Base-by-base conservation (phyloP, 2,888 invertebrate species). In the Philonicus albiceps region DNA sequence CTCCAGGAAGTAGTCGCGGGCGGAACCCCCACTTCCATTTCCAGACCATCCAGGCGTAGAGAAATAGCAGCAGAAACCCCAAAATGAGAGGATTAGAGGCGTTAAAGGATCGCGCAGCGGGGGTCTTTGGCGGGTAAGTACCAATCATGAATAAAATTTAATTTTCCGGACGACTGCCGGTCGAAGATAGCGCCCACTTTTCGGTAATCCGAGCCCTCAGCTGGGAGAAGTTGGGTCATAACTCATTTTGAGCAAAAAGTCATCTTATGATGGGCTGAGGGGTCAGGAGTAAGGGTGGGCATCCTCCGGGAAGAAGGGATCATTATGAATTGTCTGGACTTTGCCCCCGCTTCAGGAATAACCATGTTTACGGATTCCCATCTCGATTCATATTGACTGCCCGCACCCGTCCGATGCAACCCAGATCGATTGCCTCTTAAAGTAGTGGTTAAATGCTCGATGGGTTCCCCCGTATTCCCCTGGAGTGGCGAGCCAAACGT, bases 41-140 rank as follows among this genome's bases (percentile, higher is more conserved):
- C 55, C 85, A 31, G 53, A n/a, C 74, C 87, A 87, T 6, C 75
- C 55, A 27, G 30, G 75, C 40, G 75, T 19, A 40, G 73, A 31
- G 74, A 22, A 78, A 13, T 22, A 43, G 34, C 30, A 75, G 40
- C 53, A 19, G 7, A 86, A 78, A 43, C 43, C 27, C 74, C 30
- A 49, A 89, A 88, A 92, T 92, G 92, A 91, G 91, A 91, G 92
- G 92, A 89, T 91, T 92, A 90, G 91, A 91, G 89, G 90, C 92
- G 89, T 90, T 92, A 90, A 92, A 92, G 90, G 92, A 92, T 89
- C 92, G 91, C 90, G 92, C 92, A 87, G 89, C 91, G 86, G 91
- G 92, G 87, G 91, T 90, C 86, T 91, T 92, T 86, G 88, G 91
- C 89, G 92, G 92, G 92, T 92, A 89, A 92, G 92, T 91, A 89